Evolutionary conservation across 1,140 invertebrate genomes (phyloP).

Genomic region (Diorhabda elongata): DNA sequence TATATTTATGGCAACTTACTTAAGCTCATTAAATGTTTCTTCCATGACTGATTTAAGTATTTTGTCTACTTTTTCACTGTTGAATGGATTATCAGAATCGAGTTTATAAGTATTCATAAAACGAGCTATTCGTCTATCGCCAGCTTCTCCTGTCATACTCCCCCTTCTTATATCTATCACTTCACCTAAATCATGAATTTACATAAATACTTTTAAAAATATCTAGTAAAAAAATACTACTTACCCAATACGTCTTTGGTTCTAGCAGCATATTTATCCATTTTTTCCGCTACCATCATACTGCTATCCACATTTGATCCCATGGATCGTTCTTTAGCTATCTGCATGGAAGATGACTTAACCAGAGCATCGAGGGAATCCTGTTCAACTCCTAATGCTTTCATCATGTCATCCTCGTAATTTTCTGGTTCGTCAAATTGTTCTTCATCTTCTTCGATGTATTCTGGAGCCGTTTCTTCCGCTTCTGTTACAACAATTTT

Average conservation of each 20-base stretch:
- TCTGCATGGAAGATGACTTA: background rate
- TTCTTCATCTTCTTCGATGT: background rate
- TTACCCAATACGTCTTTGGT: background rate
- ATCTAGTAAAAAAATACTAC: background rate
- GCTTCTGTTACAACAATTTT: no score
- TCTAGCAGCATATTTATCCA: background rate
- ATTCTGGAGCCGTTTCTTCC: no score
- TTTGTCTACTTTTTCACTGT: constrained; percentile 48
- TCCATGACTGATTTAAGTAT: constrained; percentile 49
- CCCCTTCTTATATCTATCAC: constrained; percentile 10
- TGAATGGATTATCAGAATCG: constrained; percentile 51
- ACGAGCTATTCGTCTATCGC: constrained; percentile 26
- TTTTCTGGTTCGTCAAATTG: background rate
- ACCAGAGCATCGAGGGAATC: background rate
- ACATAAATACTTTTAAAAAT: background rate
- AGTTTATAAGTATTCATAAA: constrained; percentile 52
- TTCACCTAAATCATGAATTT: background rate
- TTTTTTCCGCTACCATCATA: background rate
- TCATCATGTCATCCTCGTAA: background rate
- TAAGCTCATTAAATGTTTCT: constrained; percentile 48
- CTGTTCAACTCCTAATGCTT: background rate
- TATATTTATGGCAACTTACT: background rate
- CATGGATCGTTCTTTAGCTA: background rate
- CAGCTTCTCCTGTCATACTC: background rate
- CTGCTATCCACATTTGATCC: background rate